Conservation (phyloP, 2,113 vertebrate genomes). For the Zapus hudsonius region DNA sequence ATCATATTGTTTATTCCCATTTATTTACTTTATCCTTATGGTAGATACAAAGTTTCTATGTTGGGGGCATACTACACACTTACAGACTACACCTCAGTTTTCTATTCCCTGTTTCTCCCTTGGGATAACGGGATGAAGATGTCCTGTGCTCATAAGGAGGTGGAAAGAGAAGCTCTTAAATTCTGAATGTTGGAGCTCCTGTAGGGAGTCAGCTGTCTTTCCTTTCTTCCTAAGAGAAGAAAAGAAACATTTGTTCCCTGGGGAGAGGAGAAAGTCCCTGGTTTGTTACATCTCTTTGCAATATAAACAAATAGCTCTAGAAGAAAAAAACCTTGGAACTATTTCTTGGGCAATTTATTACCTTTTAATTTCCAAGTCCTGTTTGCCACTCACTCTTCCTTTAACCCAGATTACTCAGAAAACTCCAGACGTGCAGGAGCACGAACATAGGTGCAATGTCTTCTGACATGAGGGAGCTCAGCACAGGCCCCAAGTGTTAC, state of each 20-base stretch:
- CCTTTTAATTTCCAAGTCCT: background rate
- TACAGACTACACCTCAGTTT: too few species aligned
- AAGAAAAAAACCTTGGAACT: background rate
- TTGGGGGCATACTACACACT: background rate
- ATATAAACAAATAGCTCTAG: background rate
- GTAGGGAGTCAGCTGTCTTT: background rate
- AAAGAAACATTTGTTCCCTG: background rate
- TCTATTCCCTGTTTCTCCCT: background rate
- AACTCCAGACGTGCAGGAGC: background rate
- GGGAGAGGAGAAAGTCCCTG: background rate
- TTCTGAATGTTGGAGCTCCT: background rate
- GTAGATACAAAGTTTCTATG: background rate
- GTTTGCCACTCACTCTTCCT: background rate
- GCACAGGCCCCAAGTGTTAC: background rate
- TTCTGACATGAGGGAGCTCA: background rate
- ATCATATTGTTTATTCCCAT: background rate
- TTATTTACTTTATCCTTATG: background rate
- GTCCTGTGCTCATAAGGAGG: fast-evolving
- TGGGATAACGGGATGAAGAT: background rate
- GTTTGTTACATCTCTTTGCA: background rate
- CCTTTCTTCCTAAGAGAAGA: background rate
- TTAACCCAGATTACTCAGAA: background rate
- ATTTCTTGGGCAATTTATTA: background rate
- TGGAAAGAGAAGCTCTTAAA: background rate
- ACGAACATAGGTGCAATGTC: background rate